These are phyloP conservation scores for Centrocercus urophasianus DNA, from an alignment of 2,113 vertebrate genomes.

Conservation along the genomic window DNA sequence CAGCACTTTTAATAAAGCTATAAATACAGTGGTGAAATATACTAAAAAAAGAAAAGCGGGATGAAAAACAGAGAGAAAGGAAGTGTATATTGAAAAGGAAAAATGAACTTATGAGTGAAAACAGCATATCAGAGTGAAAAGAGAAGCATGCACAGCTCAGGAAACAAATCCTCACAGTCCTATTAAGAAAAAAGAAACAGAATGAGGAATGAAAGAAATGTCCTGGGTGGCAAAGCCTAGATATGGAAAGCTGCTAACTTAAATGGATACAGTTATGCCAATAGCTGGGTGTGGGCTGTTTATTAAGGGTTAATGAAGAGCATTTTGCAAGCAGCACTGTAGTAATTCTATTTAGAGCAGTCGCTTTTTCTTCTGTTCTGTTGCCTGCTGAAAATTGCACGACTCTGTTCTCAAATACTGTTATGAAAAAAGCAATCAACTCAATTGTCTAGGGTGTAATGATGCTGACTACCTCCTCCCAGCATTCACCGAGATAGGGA, in stretches of 20 bases:
- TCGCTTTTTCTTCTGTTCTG: constrained; percentile 50
- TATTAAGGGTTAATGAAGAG: constrained; percentile 63
- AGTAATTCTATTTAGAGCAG: constrained; percentile 64
- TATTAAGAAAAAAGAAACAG: not conserved
- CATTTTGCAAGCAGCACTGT: constrained; percentile 38
- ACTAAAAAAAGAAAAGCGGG: not conserved
- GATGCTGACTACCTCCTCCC: constrained; percentile 66
- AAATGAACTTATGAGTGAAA: not conserved
- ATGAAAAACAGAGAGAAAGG: not conserved
- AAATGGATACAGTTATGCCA: constrained; percentile 17
- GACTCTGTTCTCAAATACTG: constrained; percentile 59
- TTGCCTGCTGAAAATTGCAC: constrained; percentile 60
- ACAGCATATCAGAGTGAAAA: not conserved
- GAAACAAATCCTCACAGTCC: not conserved
- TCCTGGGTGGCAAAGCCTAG: not conserved
- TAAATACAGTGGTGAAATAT: not conserved
- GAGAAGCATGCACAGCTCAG: not conserved
- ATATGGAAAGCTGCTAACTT: not conserved
- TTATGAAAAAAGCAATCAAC: constrained; percentile 72
- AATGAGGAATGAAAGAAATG: not conserved
- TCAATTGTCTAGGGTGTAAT: constrained; percentile 70
- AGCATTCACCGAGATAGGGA: not conserved
- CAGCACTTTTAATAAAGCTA: not conserved
- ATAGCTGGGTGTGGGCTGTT: not conserved
- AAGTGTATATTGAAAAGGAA: not conserved